Evolutionary conservation across 2,113 vertebrate genomes (phyloP).

Genomic region (Channa maculata): DNA sequence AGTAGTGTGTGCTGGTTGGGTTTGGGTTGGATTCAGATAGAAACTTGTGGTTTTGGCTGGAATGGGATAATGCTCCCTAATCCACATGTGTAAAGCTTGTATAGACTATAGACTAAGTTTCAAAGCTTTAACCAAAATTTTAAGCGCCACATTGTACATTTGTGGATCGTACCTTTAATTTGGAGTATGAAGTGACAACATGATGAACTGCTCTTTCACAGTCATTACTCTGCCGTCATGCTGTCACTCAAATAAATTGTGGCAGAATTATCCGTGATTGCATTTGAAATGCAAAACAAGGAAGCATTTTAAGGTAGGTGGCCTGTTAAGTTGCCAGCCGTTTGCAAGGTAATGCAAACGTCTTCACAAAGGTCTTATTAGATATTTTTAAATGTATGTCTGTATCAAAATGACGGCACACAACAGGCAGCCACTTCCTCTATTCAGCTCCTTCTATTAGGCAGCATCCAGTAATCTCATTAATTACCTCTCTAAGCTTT

Average conservation of each 20-base stretch:
- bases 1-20: too few species aligned
- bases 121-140: background rate
- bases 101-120: too few species aligned
- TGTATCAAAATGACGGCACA: constrained; percentile 40
- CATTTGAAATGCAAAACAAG: constrained; percentile 82
- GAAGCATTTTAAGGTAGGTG: constrained; percentile 47
- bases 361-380: constrained; percentile 60
- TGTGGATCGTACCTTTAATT: constrained; percentile 37
- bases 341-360: constrained; percentile 49
- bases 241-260: constrained; percentile 78
- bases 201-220: constrained; percentile 62
- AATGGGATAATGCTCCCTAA: too few species aligned
- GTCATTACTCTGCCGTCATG: constrained; percentile 58
- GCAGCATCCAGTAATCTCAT: constrained; percentile 65
- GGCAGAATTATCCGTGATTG: constrained; percentile 76
- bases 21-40: too few species aligned
- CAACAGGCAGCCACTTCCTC: constrained; percentile 47
- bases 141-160: constrained; percentile 11
- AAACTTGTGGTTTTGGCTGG: too few species aligned
- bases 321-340: constrained; percentile 44
- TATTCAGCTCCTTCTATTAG: constrained; percentile 51
- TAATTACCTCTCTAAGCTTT: constrained; percentile 63
- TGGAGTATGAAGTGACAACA: constrained; percentile 41
- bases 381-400: constrained; percentile 67
- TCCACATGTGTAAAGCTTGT: too few species aligned